Evolutionary conservation across 1,140 invertebrate species (phyloP).

Genomic region (Zaprionus taronus): DNA sequence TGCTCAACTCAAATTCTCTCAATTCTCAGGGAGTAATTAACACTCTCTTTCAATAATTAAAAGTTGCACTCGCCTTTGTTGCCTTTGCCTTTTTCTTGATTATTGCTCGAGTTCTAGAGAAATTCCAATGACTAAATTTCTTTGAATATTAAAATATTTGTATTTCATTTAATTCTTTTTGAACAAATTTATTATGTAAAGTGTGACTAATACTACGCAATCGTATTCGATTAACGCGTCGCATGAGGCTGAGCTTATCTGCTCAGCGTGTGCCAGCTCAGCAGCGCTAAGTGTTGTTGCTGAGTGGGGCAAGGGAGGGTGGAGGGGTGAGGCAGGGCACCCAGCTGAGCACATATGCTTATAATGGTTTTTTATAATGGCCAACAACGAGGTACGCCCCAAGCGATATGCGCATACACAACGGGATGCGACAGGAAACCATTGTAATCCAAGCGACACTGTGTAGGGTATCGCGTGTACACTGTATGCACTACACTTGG

Average conservation of each 20-base stretch:
- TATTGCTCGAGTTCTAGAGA: background rate
- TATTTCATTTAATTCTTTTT: background rate
- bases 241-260: background rate
- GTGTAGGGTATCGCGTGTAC: background rate
- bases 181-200: too few species aligned
- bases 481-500: too few species aligned
- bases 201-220: background rate
- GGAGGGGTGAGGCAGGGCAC: conserved; percentile 4
- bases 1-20: background rate
- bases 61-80: background rate
- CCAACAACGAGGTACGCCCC: conserved; percentile 39
- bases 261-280: background rate
- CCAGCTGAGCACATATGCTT: conserved; percentile 68
- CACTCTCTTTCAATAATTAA: background rate
- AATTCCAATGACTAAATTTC: background rate
- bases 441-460: conserved; percentile 16
- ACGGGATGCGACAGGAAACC: background rate
- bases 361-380: conserved; percentile 75
- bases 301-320: background rate
- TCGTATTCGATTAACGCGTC: background rate
- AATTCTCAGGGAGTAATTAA: background rate
- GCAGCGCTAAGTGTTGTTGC: background rate
- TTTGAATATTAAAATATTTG: background rate
- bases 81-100: background rate
- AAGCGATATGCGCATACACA: conserved; percentile 7